Base-by-base conservation (phyloP, 2,797 vertebrate species). In the Phataginus tricuspis region DNA sequence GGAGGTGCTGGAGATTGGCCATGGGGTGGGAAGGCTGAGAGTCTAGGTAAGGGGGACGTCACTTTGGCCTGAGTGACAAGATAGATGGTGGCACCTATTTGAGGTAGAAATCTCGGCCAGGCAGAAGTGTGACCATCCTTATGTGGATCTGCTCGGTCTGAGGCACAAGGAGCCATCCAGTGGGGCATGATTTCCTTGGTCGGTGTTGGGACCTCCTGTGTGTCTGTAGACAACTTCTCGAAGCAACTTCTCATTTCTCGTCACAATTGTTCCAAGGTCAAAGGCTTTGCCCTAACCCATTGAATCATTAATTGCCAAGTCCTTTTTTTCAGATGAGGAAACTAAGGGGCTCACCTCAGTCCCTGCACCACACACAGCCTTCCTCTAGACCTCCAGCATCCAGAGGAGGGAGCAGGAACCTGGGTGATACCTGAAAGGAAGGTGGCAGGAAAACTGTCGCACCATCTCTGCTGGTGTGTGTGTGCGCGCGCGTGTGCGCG, bases 281-380 rank as follows among this genome's bases (percentile, higher is more conserved):
- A 42, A 72, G 68, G 51, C 45, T 49, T 78, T 84, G 59, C 66
- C n/a, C 68, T 79, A 4, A 45, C 3, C 8, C 12, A 0, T 42
- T 18, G 34, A 18, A 31, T 55, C 18, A 25, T 74, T 83, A 61
- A 25, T 2, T 68, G 77, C 25, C 29, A 63, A 59, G 53, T 45
- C 37, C 68, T 7, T 31, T 68, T 68, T 79, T 90, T 80, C 80
- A 87, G 53, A 9, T 75, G 85, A 75, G 68, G 94, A 82, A 80
- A 74, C 66, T 0, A 57, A 83, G n/a, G 80, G 74, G 13, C 31
- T 97, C 39, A 12, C 23, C 14, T 69, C 7, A 15, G 27, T n/a
- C 21, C 19, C 63, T 18, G 31, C 69, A 27, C n/a, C 1, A 2
- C 21, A 21, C 4, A 0, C 4, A 2, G 53, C 63, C 19, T 74